A percentile compares a stretch with the other conserved stretches of the same genome.
Conservation (phyloP, 2,113 vertebrate species). For the Chaetura pelagica region DNA sequence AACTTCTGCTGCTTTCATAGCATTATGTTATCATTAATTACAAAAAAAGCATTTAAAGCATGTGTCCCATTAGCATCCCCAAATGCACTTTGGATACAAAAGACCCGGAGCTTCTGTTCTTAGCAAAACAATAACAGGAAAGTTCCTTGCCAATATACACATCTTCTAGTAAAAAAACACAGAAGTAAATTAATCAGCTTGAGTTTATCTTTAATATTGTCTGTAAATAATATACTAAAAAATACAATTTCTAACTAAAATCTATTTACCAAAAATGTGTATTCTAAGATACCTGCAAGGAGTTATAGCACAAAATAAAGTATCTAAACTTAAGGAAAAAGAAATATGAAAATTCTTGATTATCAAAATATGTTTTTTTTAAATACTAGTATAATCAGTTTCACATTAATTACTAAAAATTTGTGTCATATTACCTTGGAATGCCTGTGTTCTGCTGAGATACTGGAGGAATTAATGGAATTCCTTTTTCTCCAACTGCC, state of each 20-base stretch:
- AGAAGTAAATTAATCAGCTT: neutral
- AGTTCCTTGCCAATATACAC: neutral
- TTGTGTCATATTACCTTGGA: constrained; percentile 77
- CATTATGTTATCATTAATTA: neutral
- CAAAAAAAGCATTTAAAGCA: neutral
- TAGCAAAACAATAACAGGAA: neutral
- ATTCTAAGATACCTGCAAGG: neutral
- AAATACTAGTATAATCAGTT: neutral
- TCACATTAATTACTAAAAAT: neutral
- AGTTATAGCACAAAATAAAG: neutral
- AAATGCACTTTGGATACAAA: neutral
- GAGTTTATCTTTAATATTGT: neutral
- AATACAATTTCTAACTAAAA: neutral
- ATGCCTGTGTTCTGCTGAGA: constrained; percentile 78
- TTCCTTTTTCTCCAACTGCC: constrained; percentile 86
- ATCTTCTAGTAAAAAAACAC: neutral
- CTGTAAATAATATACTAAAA: neutral
- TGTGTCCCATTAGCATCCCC: neutral
- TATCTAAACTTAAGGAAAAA: neutral
- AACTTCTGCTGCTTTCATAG: neutral
- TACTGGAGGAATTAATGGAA: constrained; percentile 85
- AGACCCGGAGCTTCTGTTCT: neutral
- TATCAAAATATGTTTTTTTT: neutral
- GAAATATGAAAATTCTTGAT: neutral
- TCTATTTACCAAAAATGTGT: neutral